A percentile compares a stretch with the other conserved stretches of the same genome.
Evolutionary conservation across 2,113 vertebrate species (phyloP).

Genomic region (Callaeas wilsoni): DNA sequence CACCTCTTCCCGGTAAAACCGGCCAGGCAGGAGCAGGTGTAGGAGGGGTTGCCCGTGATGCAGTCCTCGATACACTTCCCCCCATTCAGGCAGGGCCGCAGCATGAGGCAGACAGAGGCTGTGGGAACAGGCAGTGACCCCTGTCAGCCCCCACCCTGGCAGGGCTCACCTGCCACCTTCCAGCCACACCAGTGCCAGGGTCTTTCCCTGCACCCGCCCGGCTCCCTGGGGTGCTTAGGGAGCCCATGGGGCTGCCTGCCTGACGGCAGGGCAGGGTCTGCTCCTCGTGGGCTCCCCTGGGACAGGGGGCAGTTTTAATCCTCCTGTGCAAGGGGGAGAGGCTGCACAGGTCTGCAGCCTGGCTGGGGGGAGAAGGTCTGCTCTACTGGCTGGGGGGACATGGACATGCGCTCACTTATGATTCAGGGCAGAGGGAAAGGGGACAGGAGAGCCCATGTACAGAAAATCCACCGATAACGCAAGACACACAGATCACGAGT

Average conservation of each 20-base stretch:
- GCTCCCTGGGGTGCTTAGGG: background rate
- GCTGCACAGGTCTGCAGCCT: background rate
- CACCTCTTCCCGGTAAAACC: constrained; percentile 90
- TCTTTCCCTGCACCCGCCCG: background rate
- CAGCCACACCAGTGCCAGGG: background rate
- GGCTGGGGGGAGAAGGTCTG: background rate
- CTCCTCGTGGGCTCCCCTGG: background rate
- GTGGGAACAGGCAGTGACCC: constrained; percentile 12
- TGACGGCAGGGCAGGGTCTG: accelerated
- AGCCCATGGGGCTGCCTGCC: background rate
- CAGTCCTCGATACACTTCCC: constrained; percentile 96
- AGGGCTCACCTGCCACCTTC: background rate
- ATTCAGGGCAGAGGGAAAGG: background rate
- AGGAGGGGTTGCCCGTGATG: constrained; percentile 92
- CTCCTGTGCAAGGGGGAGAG: background rate
- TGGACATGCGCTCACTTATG: background rate
- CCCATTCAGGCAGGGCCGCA: constrained; percentile 90
- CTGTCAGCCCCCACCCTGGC: background rate
- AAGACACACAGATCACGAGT: background rate
- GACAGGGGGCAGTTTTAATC: background rate
- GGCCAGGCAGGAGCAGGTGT: constrained; percentile 90
- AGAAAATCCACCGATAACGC: background rate
- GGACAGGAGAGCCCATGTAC: background rate
- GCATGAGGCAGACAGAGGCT: constrained; percentile 89
- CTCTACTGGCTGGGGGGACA: background rate